phyloP scores from a whole-genome alignment of 2,888 invertebrate genomes.

The Artemia sinica region DNA sequence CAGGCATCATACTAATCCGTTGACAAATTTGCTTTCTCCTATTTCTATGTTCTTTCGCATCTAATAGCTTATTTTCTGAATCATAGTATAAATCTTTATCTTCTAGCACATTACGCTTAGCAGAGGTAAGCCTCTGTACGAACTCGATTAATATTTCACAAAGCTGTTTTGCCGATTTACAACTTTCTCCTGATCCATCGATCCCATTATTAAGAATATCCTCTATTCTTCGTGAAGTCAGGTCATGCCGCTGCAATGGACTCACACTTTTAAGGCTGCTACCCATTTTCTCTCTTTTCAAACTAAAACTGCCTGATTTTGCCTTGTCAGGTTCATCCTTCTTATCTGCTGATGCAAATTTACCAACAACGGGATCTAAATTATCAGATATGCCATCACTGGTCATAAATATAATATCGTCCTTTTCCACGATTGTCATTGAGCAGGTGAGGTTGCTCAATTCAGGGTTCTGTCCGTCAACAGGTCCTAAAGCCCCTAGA shows the following conservation, averaged over 20 bases:
- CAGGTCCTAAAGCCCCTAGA: slow-evolving; percentile 68
- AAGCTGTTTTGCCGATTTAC: slow-evolving; percentile 42
- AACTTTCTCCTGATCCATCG: slow-evolving; percentile 40
- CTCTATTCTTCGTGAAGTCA: slow-evolving; percentile 53
- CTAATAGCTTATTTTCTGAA: slow-evolving; percentile 33
- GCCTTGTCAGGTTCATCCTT: slow-evolving; percentile 20
- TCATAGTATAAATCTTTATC: slow-evolving; percentile 52
- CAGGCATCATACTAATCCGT: slow-evolving; percentile 57
- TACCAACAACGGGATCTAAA: slow-evolving; percentile 77
- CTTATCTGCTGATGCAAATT: slow-evolving; percentile 43
- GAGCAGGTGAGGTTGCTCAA: slow-evolving; percentile 68
- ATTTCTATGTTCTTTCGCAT: slow-evolving; percentile 45
- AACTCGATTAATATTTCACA: slow-evolving; percentile 59
- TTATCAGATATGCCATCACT: slow-evolving; percentile 82
- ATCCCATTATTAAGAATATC: slow-evolving; percentile 52
- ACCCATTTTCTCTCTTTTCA: slow-evolving; percentile 16
- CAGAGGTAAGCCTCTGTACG: slow-evolving; percentile 56
- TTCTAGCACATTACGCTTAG: slow-evolving; percentile 62
- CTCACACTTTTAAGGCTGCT: slow-evolving; percentile 44
- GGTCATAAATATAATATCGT: slow-evolving; percentile 67
- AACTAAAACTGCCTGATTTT: neutral
- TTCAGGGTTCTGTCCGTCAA: slow-evolving; percentile 66
- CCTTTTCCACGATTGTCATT: slow-evolving; percentile 56
- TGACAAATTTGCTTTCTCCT: slow-evolving; percentile 51
- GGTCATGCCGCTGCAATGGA: slow-evolving; percentile 53